A percentile compares a stretch with the other conserved stretches of the same genome.
Evolutionary conservation across 23 tunicate genomes (phyloP).

Genomic region (Halocynthia aurantium): DNA sequence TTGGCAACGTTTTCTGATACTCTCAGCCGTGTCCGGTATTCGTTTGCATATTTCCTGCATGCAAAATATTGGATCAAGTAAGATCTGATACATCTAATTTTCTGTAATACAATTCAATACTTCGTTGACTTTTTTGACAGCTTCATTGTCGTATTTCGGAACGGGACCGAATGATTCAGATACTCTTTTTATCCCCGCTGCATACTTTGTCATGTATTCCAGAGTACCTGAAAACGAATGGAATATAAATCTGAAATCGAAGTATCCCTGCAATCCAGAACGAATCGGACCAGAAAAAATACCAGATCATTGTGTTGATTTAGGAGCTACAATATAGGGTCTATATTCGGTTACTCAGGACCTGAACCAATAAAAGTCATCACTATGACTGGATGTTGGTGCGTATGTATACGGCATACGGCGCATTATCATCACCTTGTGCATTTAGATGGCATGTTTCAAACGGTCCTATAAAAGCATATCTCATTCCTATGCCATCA

Average conservation of each 20-base stretch:
- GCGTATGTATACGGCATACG: background rate
- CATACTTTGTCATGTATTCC: constrained; percentile 89
- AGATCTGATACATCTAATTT: background rate
- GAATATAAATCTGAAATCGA: no score
- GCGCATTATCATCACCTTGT: constrained; percentile 42
- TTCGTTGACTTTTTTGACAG: constrained; percentile 27
- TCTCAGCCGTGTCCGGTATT: constrained; percentile 48
- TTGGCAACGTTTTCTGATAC: constrained; percentile 37
- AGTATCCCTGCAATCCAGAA: no score
- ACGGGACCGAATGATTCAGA: constrained; percentile 61
- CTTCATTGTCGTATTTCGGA: constrained; percentile 63
- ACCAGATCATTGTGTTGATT: no score
- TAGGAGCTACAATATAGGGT: no score
- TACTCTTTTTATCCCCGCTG: constrained; percentile 61
- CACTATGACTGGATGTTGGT: background rate
- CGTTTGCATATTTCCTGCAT: constrained; percentile 28
- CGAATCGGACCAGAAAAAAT: no score
- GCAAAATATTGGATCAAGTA: background rate
- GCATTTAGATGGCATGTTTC: constrained; percentile 97
- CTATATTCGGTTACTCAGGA: no score
- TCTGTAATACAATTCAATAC: constrained; percentile 6
- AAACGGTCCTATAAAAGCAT: constrained; percentile 98
- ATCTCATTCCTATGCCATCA: constrained; percentile 76
- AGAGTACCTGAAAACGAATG: constrained; percentile 35
- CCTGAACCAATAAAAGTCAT: no score